These are phyloP conservation scores for Paraplagusia blochii DNA, from an alignment of 2,113 vertebrate species.

Conservation along the genomic window DNA sequence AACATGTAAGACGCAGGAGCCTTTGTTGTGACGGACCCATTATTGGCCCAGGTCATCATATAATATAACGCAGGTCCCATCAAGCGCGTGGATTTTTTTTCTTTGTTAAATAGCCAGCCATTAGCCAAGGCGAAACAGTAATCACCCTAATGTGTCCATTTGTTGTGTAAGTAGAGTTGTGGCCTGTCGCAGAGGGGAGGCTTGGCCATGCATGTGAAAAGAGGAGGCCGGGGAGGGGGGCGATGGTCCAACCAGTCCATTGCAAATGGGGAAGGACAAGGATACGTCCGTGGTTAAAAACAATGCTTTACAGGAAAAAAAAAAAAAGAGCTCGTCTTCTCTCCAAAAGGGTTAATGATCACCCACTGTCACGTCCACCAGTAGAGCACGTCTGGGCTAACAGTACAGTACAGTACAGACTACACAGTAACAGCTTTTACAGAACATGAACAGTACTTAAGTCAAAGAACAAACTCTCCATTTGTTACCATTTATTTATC, in stretches of 20 bases:
- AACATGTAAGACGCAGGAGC: conserved; percentile 66
- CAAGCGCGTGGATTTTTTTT: conserved; percentile 55
- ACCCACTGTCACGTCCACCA: background rate
- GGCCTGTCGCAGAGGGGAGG: conserved; percentile 56
- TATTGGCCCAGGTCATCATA: conserved; percentile 69
- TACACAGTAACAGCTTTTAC: too few relatives aligned
- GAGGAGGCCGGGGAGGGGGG: background rate
- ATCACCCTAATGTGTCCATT: conserved; percentile 77
- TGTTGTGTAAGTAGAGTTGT: conserved; percentile 77
- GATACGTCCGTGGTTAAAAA: conserved; percentile 69
- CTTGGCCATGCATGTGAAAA: conserved; percentile 72
- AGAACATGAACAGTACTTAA: too few relatives aligned
- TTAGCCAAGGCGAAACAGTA: conserved; percentile 75
- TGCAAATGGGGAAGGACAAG: conserved; percentile 70
- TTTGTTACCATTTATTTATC: too few relatives aligned
- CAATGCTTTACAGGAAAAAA: conserved; percentile 43
- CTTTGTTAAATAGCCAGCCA: conserved; percentile 70
- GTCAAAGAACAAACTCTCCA: too few relatives aligned
- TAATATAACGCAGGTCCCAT: conserved; percentile 63
- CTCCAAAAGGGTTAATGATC: conserved; percentile 35
- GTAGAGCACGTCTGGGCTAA: too few relatives aligned
- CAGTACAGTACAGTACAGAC: too few relatives aligned
- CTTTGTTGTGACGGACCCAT: conserved; percentile 49
- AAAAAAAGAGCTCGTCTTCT: conserved; percentile 11
- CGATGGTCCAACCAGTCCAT: conserved; percentile 62